A percentile compares a stretch with the other conserved stretches of the same genome.
Conservation (phyloP, 2,888 invertebrate species). For the Pilophorus perplexus region DNA sequence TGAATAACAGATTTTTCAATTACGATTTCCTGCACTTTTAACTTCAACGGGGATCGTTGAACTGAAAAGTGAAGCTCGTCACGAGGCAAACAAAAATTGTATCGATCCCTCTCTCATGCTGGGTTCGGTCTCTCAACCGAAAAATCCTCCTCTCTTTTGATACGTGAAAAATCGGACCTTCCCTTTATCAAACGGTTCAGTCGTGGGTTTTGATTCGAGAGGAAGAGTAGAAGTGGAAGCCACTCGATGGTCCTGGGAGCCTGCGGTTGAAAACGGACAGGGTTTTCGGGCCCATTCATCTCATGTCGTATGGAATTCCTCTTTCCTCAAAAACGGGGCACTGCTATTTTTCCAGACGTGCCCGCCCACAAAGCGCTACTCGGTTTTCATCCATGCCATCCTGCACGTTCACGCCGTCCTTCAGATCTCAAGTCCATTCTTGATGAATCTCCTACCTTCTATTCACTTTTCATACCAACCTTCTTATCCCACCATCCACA, state of each 20-base stretch:
- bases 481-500: neutral
- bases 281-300: conserved; percentile 26
- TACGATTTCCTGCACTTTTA: too few species aligned
- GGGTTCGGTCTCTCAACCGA: neutral
- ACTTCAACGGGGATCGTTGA: too few species aligned
- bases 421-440: neutral
- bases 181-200: conserved; percentile 3
- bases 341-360: conserved; percentile 14
- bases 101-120: too few species aligned
- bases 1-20: too few species aligned
- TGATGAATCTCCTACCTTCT: neutral
- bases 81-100: too few species aligned
- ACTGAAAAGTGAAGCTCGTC: too few species aligned
- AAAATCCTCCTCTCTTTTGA: conserved; percentile 16
- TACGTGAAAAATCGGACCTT: conserved; percentile 15
- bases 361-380: conserved; percentile 2
- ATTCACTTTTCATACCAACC: neutral
- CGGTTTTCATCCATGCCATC: neutral
- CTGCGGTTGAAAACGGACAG: conserved; percentile 27
- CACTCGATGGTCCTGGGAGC: conserved; percentile 14
- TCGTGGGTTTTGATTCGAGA: conserved; percentile 3
- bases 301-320: conserved; percentile 25
- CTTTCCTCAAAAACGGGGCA: conserved; percentile 19
- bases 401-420: neutral
- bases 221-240: neutral